Evolutionary conservation across 2,888 invertebrate species (phyloP).

Genomic region (Conchocele bisecta): DNA sequence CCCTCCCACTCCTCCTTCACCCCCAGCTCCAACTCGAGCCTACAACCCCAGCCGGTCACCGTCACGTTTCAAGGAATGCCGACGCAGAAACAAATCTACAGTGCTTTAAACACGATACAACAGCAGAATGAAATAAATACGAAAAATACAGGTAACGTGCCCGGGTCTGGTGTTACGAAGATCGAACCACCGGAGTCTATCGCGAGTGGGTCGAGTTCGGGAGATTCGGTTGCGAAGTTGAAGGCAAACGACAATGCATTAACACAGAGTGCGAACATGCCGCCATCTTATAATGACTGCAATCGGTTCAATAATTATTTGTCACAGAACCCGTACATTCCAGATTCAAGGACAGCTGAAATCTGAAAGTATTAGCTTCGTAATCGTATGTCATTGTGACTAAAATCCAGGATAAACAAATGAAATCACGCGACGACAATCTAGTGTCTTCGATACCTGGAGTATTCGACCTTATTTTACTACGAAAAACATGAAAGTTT

Average conservation of each 20-base stretch:
- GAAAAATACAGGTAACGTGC: slow-evolving; percentile 27
- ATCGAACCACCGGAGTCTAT: slow-evolving; percentile 79
- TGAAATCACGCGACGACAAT: too few species aligned
- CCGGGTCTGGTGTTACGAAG: slow-evolving; percentile 66
- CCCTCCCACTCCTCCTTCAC: slow-evolving; percentile 32
- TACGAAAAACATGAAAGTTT: too few species aligned
- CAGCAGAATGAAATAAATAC: slow-evolving; percentile 56
- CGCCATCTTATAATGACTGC: slow-evolving; percentile 66
- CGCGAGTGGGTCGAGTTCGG: slow-evolving; percentile 78
- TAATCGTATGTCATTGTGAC: too few species aligned
- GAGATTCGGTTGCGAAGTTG: slow-evolving; percentile 58
- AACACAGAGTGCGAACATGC: slow-evolving; percentile 33
- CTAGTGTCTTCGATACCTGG: too few species aligned
- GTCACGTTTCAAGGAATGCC: slow-evolving; percentile 63
- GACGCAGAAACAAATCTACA: slow-evolving; percentile 57
- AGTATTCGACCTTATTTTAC: too few species aligned
- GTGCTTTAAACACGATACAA: slow-evolving; percentile 60
- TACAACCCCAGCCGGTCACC: slow-evolving; percentile 50
- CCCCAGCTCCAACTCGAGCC: slow-evolving; percentile 19
- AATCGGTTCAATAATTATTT: slow-evolving; percentile 71
- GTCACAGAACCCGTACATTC: slow-evolving; percentile 74
- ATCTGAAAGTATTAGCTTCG: slow-evolving; percentile 46
- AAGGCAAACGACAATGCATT: slow-evolving; percentile 55
- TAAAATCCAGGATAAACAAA: too few species aligned
- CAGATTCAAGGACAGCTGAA: slow-evolving; percentile 73